Evolutionary conservation across 2,113 vertebrate genomes (phyloP).

Genomic region (Triplophysa siluroides): DNA sequence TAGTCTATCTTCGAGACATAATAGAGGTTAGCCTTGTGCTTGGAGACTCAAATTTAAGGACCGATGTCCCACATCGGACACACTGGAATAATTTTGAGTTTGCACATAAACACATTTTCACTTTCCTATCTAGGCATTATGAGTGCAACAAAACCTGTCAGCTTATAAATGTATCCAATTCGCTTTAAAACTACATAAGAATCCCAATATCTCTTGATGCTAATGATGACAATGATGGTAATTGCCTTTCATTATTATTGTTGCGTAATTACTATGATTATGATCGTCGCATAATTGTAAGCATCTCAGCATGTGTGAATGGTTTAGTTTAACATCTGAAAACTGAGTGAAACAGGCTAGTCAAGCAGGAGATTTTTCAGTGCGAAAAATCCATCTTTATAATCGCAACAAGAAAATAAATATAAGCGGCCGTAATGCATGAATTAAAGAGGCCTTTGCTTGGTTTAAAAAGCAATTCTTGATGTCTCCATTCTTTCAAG

Average conservation of each 20-base stretch:
- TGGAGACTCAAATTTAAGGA: not conserved
- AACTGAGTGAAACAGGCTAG: not conserved
- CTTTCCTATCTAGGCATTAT: not conserved
- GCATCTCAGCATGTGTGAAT: not conserved
- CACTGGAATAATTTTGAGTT: not conserved
- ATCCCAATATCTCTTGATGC: constrained; percentile 13
- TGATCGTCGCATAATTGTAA: not conserved
- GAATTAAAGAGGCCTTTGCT: too few species aligned
- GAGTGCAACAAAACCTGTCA: not conserved
- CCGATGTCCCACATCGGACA: too few species aligned
- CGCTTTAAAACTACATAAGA: not conserved
- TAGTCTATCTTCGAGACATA: constrained; percentile 37
- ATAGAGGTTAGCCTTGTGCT: not conserved
- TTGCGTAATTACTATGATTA: constrained; percentile 30
- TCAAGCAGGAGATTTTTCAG: not conserved
- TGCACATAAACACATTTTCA: not conserved
- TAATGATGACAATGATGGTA: constrained; percentile 21
- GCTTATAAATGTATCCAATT: not conserved
- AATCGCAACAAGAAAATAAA: not conserved
- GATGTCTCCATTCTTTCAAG: too few species aligned
- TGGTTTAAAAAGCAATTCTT: too few species aligned
- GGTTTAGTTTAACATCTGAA: not conserved
- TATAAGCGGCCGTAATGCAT: too few species aligned
- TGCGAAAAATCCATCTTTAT: not conserved
- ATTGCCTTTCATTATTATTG: constrained; percentile 19